phyloP scores from a whole-genome alignment of 2,113 vertebrate genomes.

The Myotis lucifugus region DNA sequence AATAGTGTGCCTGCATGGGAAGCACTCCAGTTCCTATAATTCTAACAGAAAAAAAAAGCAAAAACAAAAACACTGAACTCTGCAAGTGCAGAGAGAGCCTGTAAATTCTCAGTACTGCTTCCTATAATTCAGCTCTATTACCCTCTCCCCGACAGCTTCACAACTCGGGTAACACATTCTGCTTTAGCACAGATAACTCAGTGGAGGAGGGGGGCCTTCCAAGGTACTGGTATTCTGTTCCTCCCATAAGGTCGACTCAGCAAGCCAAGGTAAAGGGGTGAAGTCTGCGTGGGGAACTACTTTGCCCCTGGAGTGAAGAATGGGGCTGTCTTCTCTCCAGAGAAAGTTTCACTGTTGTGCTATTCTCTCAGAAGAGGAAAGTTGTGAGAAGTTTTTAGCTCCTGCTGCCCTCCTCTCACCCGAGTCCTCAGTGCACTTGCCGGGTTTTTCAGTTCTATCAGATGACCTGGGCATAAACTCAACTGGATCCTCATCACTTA shows the following conservation, averaged over 20 bases:
- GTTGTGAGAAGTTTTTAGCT: not conserved
- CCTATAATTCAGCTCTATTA: slow-evolving; percentile 33
- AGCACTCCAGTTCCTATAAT: not conserved
- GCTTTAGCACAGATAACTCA: slow-evolving; percentile 32
- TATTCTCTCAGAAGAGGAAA: not conserved
- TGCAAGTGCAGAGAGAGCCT: not conserved
- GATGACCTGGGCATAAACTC: not conserved
- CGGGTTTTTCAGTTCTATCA: not conserved
- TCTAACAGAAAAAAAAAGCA: slow-evolving; percentile 17
- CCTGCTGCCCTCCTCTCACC: not conserved
- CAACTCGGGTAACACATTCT: not conserved
- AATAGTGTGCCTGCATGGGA: not conserved
- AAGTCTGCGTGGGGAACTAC: not conserved
- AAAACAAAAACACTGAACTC: not conserved
- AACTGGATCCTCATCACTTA: not conserved
- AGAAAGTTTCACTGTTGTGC: not conserved
- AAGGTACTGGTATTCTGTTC: not conserved
- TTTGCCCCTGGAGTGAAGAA: not conserved
- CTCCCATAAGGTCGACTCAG: not conserved
- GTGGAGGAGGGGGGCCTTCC: not conserved
- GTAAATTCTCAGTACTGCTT: slow-evolving; percentile 7
- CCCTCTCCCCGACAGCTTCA: slow-evolving; percentile 2
- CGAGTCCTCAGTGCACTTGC: not conserved
- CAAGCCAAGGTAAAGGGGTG: not conserved
- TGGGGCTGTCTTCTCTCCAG: not conserved